A percentile compares a stretch with the other conserved stretches of the same genome.
These are phyloP conservation scores for Chrysolina americana DNA, from an alignment of 2,888 invertebrate species.

Conservation along the genomic window DNA sequence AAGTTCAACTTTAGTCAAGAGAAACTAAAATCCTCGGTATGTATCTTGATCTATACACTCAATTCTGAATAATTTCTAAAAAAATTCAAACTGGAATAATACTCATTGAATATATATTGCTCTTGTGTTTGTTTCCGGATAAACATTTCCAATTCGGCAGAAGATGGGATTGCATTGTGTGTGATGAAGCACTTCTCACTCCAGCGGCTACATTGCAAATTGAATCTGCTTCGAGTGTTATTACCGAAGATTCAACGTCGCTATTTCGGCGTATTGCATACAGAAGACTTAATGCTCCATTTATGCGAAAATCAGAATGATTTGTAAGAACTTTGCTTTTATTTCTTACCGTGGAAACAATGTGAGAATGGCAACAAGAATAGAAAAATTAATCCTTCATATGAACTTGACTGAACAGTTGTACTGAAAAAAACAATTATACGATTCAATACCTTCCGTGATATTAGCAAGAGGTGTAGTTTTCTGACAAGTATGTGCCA, in stretches of 20 bases:
- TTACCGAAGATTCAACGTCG: conserved; percentile 42
- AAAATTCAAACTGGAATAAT: background rate
- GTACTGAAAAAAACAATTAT: too few relatives aligned
- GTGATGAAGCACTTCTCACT: conserved; percentile 39
- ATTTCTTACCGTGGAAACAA: background rate
- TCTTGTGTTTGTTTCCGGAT: background rate
- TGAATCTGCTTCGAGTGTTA: conserved; percentile 46
- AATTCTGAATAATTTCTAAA: too few relatives aligned
- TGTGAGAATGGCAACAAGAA: too few relatives aligned
- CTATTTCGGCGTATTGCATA: conserved; percentile 18
- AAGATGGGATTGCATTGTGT: conserved; percentile 24
- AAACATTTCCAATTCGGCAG: conserved; percentile 8
- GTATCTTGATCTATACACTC: too few relatives aligned
- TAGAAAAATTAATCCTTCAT: too few relatives aligned
- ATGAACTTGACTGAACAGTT: too few relatives aligned
- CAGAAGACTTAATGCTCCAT: conserved; percentile 1
- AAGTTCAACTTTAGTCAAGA: too few relatives aligned
- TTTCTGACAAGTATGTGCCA: too few relatives aligned
- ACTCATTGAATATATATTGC: background rate
- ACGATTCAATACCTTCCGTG: too few relatives aligned
- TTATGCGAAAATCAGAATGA: conserved; percentile 2
- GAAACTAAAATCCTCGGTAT: too few relatives aligned
- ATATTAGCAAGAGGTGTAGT: too few relatives aligned
- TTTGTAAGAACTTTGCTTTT: background rate
- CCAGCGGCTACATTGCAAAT: conserved; percentile 43